Base-by-base conservation (phyloP, 2,113 vertebrate genomes). In the Platysteira castanea region DNA sequence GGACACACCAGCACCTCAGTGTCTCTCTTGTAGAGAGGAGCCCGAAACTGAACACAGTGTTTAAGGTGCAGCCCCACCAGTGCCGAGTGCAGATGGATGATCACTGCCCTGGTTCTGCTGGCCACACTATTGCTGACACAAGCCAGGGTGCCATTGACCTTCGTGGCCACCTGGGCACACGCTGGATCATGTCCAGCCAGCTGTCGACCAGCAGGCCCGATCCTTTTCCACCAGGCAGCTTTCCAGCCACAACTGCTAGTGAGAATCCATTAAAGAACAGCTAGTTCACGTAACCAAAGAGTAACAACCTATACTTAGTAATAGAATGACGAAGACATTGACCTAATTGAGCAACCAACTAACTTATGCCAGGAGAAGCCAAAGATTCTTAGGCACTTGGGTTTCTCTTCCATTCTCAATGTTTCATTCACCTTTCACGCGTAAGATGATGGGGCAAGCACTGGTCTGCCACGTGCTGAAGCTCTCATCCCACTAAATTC, bases 271-370 rank as follows among this genome's bases (percentile, higher is more conserved):
- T 61, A 70, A 76, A 13, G 42, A 90, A 61, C 67, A 64, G 33
- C 52, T 28, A 78, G 64, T 60, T 77, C 79, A 67, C 6, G 7
- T 61, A 78, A 92, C 10, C 54, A 56, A 82, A 64, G 42, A 69
- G 39, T 33, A 86, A 42, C 77, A 50, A 81, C 31, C 65, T 96
- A 87, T 89, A 81, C 33, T 96, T 83, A 94, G 94, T 27, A 94
- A 84, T 60, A 73, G 50, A 76, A 68, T 87, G 87, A 93, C 57
- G 49, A 71, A 92, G 73, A 28, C 46, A 27, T 50, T 53, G 50
- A 76, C 56, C 49, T 77, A 44, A 44, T 84, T 79, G 52, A 68
- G 73, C n/a, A 89, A 77, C 61, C 37, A 75, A 84, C 35, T 80
- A 28, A 73, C 19, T 52, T 70, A 52, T 1, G 7, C 23, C 50